These are phyloP conservation scores for Torymus texanus DNA, from an alignment of 2,888 invertebrate genomes.

Conservation along the genomic window DNA sequence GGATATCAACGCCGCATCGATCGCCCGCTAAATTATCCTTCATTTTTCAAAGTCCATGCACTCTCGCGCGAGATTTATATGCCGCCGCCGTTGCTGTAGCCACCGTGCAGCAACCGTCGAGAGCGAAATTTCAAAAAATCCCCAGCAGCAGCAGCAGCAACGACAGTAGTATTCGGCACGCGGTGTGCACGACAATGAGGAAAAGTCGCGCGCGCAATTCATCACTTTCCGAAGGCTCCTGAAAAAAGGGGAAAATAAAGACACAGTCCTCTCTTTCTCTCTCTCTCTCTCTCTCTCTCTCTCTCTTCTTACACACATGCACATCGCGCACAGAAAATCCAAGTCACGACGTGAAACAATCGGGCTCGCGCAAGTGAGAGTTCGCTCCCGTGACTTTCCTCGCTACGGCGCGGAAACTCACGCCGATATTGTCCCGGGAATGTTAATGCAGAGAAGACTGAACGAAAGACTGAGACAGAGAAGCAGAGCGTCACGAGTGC, in stretches of 20 bases:
- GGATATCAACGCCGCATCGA: no score
- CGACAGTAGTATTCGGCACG: background rate
- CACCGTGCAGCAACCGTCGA: background rate
- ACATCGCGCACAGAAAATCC: background rate
- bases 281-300: no score
- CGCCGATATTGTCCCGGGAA: conserved; percentile 15
- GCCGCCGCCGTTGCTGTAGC: background rate
- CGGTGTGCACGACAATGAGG: conserved; percentile 7
- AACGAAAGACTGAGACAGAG: background rate
- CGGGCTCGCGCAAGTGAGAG: conserved; percentile 19
- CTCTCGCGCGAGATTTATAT: no score
- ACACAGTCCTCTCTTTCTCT: no score
- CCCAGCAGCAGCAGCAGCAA: background rate
- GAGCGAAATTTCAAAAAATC: background rate
- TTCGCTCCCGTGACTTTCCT: conserved; percentile 18
- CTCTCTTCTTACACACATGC: no score
- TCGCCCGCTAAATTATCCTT: no score
- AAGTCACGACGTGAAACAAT: conserved; percentile 37
- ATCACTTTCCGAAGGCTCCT: conserved; percentile 21
- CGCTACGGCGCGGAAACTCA: conserved; percentile 37
- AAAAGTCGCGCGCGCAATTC: conserved; percentile 29
- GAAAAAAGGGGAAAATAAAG: background rate
- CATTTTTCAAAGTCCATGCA: no score
- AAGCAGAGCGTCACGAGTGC: background rate
- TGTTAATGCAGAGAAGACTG: conserved; percentile 10